A percentile compares a stretch with the other conserved stretches of the same genome.
Evolutionary conservation across 2,113 vertebrate species (phyloP).

Genomic region (Mirounga angustirostris): DNA sequence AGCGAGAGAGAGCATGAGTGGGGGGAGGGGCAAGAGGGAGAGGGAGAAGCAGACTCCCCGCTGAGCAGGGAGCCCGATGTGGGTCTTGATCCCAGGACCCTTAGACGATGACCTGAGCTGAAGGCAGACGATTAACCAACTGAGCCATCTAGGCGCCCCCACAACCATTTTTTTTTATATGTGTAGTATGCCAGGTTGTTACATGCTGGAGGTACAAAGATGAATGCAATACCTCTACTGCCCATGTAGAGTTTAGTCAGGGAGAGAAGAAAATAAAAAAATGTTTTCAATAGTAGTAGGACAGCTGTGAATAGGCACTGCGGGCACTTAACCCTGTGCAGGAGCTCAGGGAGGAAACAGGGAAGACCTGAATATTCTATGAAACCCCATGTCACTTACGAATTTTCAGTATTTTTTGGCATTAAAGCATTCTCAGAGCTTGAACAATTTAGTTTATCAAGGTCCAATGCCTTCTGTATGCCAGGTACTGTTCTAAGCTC

Average conservation of each 20-base stretch:
- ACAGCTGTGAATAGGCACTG: neutral
- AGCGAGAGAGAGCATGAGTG: neutral
- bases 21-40: neutral
- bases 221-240: neutral
- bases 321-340: neutral
- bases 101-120: neutral
- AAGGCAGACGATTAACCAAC: neutral
- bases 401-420: constrained; percentile 15
- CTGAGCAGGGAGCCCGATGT: neutral
- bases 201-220: neutral
- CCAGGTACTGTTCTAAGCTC: neutral
- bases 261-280: neutral
- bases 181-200: neutral
- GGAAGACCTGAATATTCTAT: neutral
- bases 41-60: neutral
- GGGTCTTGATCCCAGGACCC: neutral
- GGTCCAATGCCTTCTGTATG: neutral
- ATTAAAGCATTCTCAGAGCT: neutral
- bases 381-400: neutral
- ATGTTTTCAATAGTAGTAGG: neutral
- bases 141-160: neutral
- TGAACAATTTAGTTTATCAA: neutral
- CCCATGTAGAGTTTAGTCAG: neutral
- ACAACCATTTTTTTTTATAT: neutral
- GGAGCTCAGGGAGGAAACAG: neutral